These are phyloP conservation scores for Miniopterus natalensis DNA, from an alignment of 2,113 vertebrate species.

Conservation along the genomic window DNA sequence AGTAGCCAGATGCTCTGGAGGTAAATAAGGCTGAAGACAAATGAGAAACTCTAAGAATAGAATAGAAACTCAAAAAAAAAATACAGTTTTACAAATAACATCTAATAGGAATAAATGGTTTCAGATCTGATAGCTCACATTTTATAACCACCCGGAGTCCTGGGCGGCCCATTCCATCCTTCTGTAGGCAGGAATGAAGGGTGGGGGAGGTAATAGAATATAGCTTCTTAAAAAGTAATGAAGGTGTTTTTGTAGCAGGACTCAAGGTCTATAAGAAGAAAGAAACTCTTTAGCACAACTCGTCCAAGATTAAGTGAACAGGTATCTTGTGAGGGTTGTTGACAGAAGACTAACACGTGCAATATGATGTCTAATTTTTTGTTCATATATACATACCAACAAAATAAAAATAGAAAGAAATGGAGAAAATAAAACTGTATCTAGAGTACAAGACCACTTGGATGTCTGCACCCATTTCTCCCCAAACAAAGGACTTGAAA, in stretches of 20 bases:
- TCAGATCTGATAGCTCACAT: background rate
- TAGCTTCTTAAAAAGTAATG: background rate
- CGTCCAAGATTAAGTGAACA: background rate
- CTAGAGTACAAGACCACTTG: background rate
- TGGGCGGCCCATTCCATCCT: background rate
- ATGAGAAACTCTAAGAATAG: background rate
- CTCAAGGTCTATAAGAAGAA: background rate
- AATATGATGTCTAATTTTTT: background rate
- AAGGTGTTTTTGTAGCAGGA: background rate
- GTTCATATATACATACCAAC: background rate
- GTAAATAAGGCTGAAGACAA: background rate
- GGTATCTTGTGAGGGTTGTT: background rate
- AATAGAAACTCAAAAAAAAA: background rate
- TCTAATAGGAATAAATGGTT: background rate
- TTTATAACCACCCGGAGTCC: background rate
- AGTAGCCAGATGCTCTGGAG: background rate
- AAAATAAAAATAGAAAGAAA: background rate
- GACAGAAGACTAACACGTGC: background rate
- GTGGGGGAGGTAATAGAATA: background rate
- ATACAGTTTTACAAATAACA: background rate
- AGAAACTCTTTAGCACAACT: background rate
- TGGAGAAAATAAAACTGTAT: background rate
- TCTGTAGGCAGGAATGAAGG: background rate
- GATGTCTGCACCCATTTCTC: background rate
- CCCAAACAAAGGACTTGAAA: background rate